Evolutionary conservation across 2,113 vertebrate species (phyloP).

Genomic region (Callionymus lyra): DNA sequence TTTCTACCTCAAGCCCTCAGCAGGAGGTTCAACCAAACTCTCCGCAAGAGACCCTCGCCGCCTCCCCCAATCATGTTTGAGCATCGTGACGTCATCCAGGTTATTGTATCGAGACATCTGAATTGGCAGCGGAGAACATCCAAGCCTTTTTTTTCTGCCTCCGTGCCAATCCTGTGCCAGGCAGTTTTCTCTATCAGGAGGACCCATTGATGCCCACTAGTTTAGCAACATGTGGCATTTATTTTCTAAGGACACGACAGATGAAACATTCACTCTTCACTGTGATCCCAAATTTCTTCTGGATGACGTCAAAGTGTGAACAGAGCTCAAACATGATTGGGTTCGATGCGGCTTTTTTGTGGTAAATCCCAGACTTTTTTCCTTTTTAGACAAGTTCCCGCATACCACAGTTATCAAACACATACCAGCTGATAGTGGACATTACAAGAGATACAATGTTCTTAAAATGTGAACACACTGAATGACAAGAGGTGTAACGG

Average conservation of each 20-base stretch:
- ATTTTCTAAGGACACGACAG: conserved; percentile 13
- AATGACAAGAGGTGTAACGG: too few relatives aligned
- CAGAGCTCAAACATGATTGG: conserved; percentile 51
- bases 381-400: background rate
- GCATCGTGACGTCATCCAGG: conserved; percentile 17
- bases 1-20: too few relatives aligned
- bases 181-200: conserved; percentile 58
- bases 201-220: conserved; percentile 66
- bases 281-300: conserved; percentile 32
- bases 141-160: conserved; percentile 64
- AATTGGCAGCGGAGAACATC: conserved; percentile 68
- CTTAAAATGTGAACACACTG: too few relatives aligned
- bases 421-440: too few relatives aligned
- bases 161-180: conserved; percentile 65
- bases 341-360: conserved; percentile 25
- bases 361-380: background rate
- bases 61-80: conserved; percentile 57
- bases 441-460: too few relatives aligned
- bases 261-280: conserved; percentile 32
- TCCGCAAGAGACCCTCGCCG: conserved; percentile 24
- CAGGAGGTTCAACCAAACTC: too few relatives aligned
- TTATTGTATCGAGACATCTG: conserved; percentile 25
- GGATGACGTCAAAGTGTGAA: conserved; percentile 8
- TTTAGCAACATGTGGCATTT: conserved; percentile 69
- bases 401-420: too few relatives aligned